A percentile compares a stretch with the other conserved stretches of the same genome.
phyloP scores from a whole-genome alignment of 2,888 invertebrate species.

The Clusia tigrina region DNA sequence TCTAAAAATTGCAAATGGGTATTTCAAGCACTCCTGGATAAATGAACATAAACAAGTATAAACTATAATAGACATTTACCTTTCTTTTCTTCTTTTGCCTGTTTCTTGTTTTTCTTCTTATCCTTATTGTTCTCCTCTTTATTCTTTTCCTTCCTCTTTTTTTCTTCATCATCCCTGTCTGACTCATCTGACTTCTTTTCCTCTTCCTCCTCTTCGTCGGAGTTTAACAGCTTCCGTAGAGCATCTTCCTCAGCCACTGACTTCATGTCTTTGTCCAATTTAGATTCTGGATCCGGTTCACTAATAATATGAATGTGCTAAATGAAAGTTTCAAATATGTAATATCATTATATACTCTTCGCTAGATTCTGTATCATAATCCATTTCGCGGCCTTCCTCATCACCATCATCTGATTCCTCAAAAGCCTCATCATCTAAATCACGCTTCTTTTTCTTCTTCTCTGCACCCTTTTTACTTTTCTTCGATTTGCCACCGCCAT shows the following conservation, averaged over 20 bases:
- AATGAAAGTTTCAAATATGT: not conserved
- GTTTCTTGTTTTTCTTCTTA: conserved; percentile 70
- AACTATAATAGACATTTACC: conserved; percentile 61
- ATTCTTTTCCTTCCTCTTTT: conserved; percentile 72
- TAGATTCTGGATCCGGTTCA: conserved; percentile 76
- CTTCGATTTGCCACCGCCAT: conserved; percentile 72
- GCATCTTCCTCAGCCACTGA: conserved; percentile 92
- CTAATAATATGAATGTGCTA: conserved; percentile 59
- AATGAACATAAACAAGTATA: no score
- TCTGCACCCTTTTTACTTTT: conserved; percentile 68
- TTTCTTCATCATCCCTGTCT: conserved; percentile 77
- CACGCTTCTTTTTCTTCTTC: conserved; percentile 79
- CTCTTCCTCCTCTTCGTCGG: conserved; percentile 87
- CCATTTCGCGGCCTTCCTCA: conserved; percentile 92
- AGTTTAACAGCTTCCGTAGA: conserved; percentile 82
- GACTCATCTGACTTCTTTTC: conserved; percentile 80
- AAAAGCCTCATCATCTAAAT: conserved; percentile 86
- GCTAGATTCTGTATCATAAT: conserved; percentile 91
- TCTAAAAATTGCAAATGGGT: no score
- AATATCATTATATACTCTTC: conserved; percentile 67
- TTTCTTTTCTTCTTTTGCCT: conserved; percentile 70
- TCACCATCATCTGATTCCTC: conserved; percentile 98
- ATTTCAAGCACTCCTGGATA: no score
- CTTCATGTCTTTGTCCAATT: conserved; percentile 82
- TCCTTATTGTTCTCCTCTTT: conserved; percentile 70